Evolutionary conservation across 2,113 vertebrate genomes (phyloP).

Genomic region (Ammodytes marinus): DNA sequence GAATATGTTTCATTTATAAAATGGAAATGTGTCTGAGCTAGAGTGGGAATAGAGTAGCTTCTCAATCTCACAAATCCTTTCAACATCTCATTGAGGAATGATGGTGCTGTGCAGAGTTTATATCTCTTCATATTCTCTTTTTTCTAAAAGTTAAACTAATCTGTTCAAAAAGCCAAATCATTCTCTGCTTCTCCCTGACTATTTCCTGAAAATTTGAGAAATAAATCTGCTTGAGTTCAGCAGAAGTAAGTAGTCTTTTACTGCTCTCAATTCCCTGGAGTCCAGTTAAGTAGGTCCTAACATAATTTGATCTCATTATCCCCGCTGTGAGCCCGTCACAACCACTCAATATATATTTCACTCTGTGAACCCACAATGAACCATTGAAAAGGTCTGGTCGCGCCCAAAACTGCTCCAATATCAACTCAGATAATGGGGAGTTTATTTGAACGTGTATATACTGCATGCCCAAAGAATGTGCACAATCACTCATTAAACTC

Average conservation of each 20-base stretch:
- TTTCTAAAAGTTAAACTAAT: neutral
- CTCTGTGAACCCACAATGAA: conserved; percentile 5
- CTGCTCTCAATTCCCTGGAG: neutral
- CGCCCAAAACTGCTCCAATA: neutral
- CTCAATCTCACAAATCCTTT: conserved; percentile 37
- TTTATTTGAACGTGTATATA: neutral
- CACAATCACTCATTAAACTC: neutral
- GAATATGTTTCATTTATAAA: conserved; percentile 44
- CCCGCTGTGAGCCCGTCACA: conserved; percentile 1
- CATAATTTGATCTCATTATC: conserved; percentile 18
- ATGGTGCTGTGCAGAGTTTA: conserved; percentile 12
- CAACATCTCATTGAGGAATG: conserved; percentile 29
- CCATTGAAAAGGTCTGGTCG: neutral
- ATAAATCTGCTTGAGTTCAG: conserved; percentile 2
- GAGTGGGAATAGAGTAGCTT: conserved; percentile 28
- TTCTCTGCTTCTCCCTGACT: neutral
- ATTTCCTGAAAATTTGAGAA: neutral
- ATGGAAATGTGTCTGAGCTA: conserved; percentile 25
- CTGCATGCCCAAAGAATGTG: neutral
- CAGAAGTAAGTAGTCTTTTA: neutral
- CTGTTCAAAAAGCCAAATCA: neutral
- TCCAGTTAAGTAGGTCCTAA: conserved; percentile 4
- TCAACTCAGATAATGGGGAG: neutral
- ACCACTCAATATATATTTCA: conserved; percentile 15
- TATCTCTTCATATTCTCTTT: neutral